phyloP scores from a whole-genome alignment of 2,113 vertebrate genomes.

The Neogobius melanostomus region DNA sequence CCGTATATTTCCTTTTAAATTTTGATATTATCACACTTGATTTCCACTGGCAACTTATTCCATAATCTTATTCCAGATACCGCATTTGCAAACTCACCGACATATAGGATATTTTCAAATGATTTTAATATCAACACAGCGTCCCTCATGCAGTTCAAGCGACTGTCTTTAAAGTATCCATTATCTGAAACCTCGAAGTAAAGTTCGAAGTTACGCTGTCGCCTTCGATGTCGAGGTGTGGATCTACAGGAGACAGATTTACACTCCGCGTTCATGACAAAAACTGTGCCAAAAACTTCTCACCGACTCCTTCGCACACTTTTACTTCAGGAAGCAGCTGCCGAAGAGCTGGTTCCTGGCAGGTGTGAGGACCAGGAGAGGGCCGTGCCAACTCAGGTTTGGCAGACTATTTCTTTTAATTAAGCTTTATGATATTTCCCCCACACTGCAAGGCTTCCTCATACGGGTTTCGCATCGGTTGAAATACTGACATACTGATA shows the following conservation, averaged over 20 bases:
- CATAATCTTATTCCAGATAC: no score
- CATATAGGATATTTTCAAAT: no score
- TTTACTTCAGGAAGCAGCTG: constrained; percentile 7
- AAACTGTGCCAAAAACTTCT: not conserved
- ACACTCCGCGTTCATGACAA: constrained; percentile 7
- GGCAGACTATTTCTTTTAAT: not conserved
- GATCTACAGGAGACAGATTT: constrained; percentile 14
- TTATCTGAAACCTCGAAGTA: not conserved
- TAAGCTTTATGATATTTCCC: not conserved
- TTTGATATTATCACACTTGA: no score
- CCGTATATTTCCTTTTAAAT: no score
- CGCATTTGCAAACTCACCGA: no score
- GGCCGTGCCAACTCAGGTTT: not conserved
- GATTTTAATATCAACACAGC: no score
- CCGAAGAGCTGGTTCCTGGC: constrained; percentile 8
- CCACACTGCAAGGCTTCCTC: not conserved
- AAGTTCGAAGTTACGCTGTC: constrained; percentile 32
- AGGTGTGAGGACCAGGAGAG: not conserved
- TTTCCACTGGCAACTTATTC: no score
- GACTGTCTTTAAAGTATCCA: no score
- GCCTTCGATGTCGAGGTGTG: constrained; percentile 16
- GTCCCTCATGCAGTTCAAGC: no score
- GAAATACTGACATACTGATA: not conserved
- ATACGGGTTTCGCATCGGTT: not conserved
- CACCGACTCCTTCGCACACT: constrained; percentile 4